Percentiles rank a stretch among this genome's conserved stretches.
phyloP scores from a whole-genome alignment of 2,113 vertebrate genomes.

The Zootoca vivipara region DNA sequence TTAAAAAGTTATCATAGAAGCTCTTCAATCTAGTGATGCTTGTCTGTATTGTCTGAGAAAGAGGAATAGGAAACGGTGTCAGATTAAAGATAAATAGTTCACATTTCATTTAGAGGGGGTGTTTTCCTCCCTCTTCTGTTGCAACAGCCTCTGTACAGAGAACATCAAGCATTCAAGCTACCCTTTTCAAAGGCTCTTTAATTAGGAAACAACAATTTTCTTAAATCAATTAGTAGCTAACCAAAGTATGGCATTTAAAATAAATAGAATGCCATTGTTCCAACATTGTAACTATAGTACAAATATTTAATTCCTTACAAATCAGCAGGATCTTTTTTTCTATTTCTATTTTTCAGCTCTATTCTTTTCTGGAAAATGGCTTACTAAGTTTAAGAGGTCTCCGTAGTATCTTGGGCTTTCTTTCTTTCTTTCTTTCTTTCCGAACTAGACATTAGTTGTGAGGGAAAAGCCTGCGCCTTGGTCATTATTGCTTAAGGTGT shows the following conservation, averaged over 20 bases:
- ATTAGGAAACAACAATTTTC: background rate
- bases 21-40: constrained; percentile 10
- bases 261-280: background rate
- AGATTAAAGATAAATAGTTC: constrained; percentile 22
- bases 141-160: background rate
- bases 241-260: background rate
- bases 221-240: constrained; percentile 28
- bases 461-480: constrained; percentile 5
- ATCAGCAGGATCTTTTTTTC: background rate
- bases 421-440: background rate
- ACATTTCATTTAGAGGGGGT: background rate
- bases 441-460: constrained; percentile 22
- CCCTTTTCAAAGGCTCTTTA: constrained; percentile 13
- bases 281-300: background rate
- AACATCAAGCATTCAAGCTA: background rate
- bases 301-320: background rate
- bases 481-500: constrained; percentile 34
- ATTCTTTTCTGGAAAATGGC: background rate
- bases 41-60: background rate
- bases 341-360: background rate
- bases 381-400: background rate
- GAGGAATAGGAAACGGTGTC: background rate
- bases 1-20: constrained; percentile 9
- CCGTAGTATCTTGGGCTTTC: background rate
- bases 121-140: background rate